Evolutionary conservation across 1,140 invertebrate species (phyloP).

Genomic region (Lepidostoma basale): DNA sequence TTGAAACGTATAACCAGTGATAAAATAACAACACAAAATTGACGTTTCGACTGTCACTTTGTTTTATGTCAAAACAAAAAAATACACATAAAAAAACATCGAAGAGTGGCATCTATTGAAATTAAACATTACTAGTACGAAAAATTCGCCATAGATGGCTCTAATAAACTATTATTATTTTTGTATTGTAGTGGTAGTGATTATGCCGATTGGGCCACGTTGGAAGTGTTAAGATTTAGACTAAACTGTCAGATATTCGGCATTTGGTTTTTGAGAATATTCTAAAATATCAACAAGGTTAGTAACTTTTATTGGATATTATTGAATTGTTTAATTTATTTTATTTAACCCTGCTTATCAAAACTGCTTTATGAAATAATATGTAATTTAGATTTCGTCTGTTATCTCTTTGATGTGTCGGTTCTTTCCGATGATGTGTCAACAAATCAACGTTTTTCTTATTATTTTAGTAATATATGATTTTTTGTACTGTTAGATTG

Average conservation of each 20-base stretch:
- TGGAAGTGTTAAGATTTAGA: conserved; percentile 7
- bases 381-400: not conserved
- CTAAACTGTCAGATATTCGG: conserved; percentile 18
- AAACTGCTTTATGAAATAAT: not conserved
- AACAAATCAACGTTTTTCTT: conserved; percentile 24
- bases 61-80: too few species aligned
- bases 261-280: conserved; percentile 1
- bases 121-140: too few species aligned
- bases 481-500: not conserved
- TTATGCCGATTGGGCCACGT: conserved; percentile 27
- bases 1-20: too few species aligned
- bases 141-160: not conserved
- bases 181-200: not conserved
- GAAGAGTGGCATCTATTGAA: too few species aligned
- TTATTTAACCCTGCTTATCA: not conserved
- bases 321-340: not conserved
- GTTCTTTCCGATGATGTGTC: conserved; percentile 31
- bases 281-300: not conserved
- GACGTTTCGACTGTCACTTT: too few species aligned
- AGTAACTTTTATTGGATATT: not conserved
- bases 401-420: not conserved
- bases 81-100: too few species aligned
- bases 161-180: too few species aligned
- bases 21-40: too few species aligned
- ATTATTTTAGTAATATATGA: not conserved